phyloP scores from a whole-genome alignment of 1,140 invertebrate species.

The Drosophila biarmipes region DNA sequence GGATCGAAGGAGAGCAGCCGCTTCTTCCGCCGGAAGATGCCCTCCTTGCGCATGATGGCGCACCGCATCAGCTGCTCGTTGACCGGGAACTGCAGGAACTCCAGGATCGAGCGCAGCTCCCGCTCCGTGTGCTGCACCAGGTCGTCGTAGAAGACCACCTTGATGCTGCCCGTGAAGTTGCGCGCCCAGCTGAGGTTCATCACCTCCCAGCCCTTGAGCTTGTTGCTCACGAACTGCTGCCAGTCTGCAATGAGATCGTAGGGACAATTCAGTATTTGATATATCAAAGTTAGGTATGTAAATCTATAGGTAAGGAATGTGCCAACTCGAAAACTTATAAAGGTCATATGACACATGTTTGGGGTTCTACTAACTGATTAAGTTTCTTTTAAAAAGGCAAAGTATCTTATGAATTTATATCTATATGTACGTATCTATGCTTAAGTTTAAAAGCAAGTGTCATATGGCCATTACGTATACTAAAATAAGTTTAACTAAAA shows the following conservation, averaged over 20 bases:
- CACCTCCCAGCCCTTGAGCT: conserved; percentile 88
- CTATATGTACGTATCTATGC: too few species aligned
- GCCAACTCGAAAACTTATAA: too few species aligned
- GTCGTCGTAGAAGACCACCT: conserved; percentile 90
- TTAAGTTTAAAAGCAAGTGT: too few species aligned
- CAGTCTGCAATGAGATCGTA: conserved; percentile 86
- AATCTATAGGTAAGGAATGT: too few species aligned
- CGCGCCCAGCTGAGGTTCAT: conserved; percentile 89
- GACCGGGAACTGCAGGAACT: conserved; percentile 87
- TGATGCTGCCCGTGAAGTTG: conserved; percentile 88
- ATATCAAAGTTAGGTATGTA: too few species aligned
- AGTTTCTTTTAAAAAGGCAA: too few species aligned
- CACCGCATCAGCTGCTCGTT: conserved; percentile 86
- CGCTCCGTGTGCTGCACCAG: conserved; percentile 87
- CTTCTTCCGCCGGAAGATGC: conserved; percentile 89
- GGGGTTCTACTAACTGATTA: too few species aligned
- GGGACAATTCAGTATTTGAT: too few species aligned
- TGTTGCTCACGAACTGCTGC: conserved; percentile 89
- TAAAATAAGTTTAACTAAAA: too few species aligned
- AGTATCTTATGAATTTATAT: too few species aligned
- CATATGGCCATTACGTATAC: too few species aligned
- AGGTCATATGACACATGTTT: too few species aligned
- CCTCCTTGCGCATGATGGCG: conserved; percentile 87
- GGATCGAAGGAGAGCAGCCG: conserved; percentile 89
- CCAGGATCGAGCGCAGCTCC: conserved; percentile 86